Percentiles rank a stretch among this genome's conserved stretches.
These are phyloP conservation scores for Hippolais icterina DNA, from an alignment of 2,113 vertebrate genomes.

Conservation along the genomic window DNA sequence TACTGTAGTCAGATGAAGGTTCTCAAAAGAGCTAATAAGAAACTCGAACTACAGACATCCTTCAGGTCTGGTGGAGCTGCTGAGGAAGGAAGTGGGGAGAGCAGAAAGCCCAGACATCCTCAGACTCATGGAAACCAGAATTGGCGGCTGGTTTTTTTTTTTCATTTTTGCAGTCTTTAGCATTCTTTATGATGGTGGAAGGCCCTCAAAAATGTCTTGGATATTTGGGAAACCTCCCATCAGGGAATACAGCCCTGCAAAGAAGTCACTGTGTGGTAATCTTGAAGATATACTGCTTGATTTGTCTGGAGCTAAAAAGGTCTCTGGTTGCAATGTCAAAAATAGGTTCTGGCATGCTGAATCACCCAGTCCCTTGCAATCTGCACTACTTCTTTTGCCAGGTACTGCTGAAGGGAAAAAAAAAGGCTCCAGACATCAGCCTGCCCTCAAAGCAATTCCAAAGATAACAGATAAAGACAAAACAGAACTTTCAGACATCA, in stretches of 20 bases:
- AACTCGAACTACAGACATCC: not conserved
- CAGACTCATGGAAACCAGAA: not conserved
- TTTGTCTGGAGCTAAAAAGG: not conserved
- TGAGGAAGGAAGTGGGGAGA: not conserved
- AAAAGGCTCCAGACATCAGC: not conserved
- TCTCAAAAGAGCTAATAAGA: not conserved
- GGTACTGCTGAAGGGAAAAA: not conserved
- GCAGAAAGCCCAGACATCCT: not conserved
- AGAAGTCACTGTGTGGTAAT: not conserved
- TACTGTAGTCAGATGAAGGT: not conserved
- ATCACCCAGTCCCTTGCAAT: not conserved
- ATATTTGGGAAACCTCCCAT: not conserved
- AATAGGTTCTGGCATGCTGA: not conserved
- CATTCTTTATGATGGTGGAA: not conserved
- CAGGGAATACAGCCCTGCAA: not conserved
- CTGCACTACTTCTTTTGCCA: not conserved
- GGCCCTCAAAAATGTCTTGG: conserved; percentile 3
- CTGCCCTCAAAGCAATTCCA: conserved; percentile 18
- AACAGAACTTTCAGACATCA: conserved; percentile 41
- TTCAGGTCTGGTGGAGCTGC: not conserved
- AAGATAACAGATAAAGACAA: conserved; percentile 22
- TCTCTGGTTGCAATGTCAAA: not conserved
- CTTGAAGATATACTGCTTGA: not conserved
- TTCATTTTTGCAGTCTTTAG: not conserved
- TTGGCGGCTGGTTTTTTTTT: not conserved